phyloP scores from a whole-genome alignment of 53 echinoderm and acorn worm genomes.

The Henricia sp. region DNA sequence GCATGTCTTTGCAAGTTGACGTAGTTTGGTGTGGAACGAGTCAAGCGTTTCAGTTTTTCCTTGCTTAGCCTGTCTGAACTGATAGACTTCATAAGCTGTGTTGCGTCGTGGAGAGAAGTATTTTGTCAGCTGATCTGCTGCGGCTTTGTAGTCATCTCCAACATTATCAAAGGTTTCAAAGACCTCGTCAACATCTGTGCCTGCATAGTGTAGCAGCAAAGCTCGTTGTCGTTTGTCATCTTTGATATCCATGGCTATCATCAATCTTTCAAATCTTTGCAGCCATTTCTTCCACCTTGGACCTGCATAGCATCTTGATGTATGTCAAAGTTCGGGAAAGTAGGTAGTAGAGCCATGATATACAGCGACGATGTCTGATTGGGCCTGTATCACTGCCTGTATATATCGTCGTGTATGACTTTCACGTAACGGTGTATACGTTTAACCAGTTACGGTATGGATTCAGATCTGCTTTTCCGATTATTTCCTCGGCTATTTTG shows the following conservation, averaged over 20 bases:
- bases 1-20: slow-evolving; percentile 51
- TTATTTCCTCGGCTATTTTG: no score
- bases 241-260: slow-evolving; percentile 47
- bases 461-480: no score
- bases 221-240: not conserved
- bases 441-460: no score
- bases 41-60: slow-evolving; percentile 47
- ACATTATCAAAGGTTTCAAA: slow-evolving; percentile 13
- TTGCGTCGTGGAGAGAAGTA: slow-evolving; percentile 35
- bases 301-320: no score
- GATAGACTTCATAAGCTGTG: slow-evolving; percentile 6
- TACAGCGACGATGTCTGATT: not conserved
- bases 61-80: slow-evolving; percentile 61
- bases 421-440: no score
- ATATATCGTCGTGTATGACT: no score
- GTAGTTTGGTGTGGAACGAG: slow-evolving; percentile 34
- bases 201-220: slow-evolving; percentile 8
- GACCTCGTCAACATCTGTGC: slow-evolving; percentile 15
- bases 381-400: no score
- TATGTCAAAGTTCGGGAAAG: no score
- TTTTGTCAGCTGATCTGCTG: slow-evolving; percentile 42
- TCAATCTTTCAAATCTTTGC: slow-evolving; percentile 34
- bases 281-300: slow-evolving; percentile 57
- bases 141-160: slow-evolving; percentile 10
- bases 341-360: not conserved